A percentile compares a stretch with the other conserved stretches of the same genome.
These are phyloP conservation scores for Magallana ariakensis DNA, from an alignment of 1,140 invertebrate species.

Conservation along the genomic window DNA sequence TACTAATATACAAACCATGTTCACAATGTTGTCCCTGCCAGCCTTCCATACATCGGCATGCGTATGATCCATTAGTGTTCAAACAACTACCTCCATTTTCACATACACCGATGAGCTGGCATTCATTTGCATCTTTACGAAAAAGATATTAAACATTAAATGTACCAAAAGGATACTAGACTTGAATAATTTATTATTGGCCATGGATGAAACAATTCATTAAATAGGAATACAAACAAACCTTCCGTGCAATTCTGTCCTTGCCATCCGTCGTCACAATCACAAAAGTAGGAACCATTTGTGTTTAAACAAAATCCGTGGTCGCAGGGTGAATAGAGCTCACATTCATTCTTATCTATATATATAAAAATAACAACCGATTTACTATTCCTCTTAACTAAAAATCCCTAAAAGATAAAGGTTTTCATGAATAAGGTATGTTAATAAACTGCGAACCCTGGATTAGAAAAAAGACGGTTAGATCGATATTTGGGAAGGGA, in stretches of 20 bases:
- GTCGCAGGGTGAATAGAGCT: conserved; percentile 80
- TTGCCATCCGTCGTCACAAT: conserved; percentile 38
- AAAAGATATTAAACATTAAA: neutral
- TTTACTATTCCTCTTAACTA: neutral
- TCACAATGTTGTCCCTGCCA: conserved; percentile 87
- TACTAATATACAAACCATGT: neutral
- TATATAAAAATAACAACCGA: neutral
- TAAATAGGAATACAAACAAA: neutral
- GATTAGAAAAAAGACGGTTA: neutral
- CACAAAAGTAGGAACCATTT: conserved; percentile 20
- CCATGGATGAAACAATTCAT: too few species aligned
- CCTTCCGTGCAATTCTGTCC: conserved; percentile 42
- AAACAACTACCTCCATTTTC: conserved; percentile 69
- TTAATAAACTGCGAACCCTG: neutral
- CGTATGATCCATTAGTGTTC: conserved; percentile 82
- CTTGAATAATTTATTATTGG: too few species aligned
- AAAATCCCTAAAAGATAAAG: neutral
- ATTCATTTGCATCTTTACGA: conserved; percentile 39
- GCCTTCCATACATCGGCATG: conserved; percentile 94
- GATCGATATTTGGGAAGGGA: neutral
- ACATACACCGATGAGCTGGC: conserved; percentile 48
- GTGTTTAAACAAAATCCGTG: conserved; percentile 81
- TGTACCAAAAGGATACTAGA: too few species aligned
- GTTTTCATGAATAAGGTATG: too few species aligned
- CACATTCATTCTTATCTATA: conserved; percentile 59